These are phyloP conservation scores for Bos indicus DNA, from an alignment of 2,113 vertebrate species.

Conservation along the genomic window DNA sequence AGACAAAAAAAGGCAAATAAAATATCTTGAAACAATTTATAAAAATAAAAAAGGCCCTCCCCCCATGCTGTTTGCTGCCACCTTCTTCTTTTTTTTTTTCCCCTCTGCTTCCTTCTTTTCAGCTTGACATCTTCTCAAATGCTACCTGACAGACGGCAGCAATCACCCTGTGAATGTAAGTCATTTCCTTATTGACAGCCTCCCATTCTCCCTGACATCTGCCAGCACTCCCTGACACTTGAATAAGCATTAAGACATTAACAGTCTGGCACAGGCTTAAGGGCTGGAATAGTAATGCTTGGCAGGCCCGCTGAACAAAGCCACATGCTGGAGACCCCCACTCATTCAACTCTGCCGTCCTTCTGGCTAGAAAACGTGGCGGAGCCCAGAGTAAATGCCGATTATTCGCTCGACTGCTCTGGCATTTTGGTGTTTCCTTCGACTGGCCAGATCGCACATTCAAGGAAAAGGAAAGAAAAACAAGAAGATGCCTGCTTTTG, in stretches of 20 bases:
- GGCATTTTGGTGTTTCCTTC: slow-evolving; percentile 48
- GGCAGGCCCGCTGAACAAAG: slow-evolving; percentile 36
- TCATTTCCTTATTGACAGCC: slow-evolving; percentile 81
- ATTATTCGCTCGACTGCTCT: slow-evolving; percentile 11
- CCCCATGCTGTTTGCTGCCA: slow-evolving; percentile 12
- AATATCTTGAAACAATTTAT: slow-evolving; percentile 29
- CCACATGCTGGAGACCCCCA: slow-evolving; percentile 7
- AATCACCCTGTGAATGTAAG: slow-evolving; percentile 75
- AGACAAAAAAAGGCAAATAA: slow-evolving; percentile 22
- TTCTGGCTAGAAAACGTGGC: slow-evolving; percentile 34
- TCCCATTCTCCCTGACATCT: slow-evolving; percentile 81
- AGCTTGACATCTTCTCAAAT: slow-evolving; percentile 66
- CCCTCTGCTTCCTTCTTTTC: slow-evolving; percentile 43
- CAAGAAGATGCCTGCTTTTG: not conserved
- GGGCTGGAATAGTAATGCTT: slow-evolving; percentile 70
- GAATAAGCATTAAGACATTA: slow-evolving; percentile 84
- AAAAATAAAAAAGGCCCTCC: not conserved
- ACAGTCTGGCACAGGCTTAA: slow-evolving; percentile 75
- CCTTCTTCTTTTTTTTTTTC: not conserved
- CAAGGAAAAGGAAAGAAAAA: slow-evolving; percentile 29
- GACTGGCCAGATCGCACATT: not conserved
- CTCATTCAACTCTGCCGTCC: slow-evolving; percentile 1
- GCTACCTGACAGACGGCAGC: slow-evolving; percentile 77
- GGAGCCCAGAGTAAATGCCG: not conserved
- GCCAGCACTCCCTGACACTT: slow-evolving; percentile 77